Evolutionary conservation across 2,888 invertebrate species (phyloP).

Genomic region (Diarsia dahlii): DNA sequence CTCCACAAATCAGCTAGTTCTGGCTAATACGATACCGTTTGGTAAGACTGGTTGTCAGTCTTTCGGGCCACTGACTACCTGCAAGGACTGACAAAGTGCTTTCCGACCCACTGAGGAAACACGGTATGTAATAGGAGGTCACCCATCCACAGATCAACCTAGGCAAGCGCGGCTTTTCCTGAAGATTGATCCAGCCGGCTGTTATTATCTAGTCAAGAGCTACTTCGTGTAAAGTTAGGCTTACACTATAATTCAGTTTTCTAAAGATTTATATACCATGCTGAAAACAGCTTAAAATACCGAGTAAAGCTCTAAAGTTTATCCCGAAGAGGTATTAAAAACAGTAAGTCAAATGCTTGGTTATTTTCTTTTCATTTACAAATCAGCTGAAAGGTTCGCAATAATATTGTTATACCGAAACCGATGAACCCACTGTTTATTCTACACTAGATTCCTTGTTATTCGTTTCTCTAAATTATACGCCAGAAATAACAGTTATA

Average conservation of each 20-base stretch:
- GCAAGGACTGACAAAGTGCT: too few relatives aligned
- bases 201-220: too few relatives aligned
- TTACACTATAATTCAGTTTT: neutral
- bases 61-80: too few relatives aligned
- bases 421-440: constrained; percentile 10
- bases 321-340: neutral
- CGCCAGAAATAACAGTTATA: neutral
- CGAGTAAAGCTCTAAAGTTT: neutral
- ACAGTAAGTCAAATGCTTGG: neutral
- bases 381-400: constrained; percentile 30
- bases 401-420: constrained; percentile 19
- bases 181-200: too few relatives aligned
- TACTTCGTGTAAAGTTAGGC: too few relatives aligned
- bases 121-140: too few relatives aligned
- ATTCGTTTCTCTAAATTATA: neutral
- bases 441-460: constrained; percentile 1
- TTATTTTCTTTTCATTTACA: constrained; percentile 32
- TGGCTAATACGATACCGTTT: too few relatives aligned
- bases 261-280: neutral
- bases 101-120: too few relatives aligned
- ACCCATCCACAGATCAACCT: too few relatives aligned
- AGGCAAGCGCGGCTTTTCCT: too few relatives aligned
- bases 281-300: neutral
- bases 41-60: too few relatives aligned
- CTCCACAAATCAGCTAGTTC: too few relatives aligned